These are phyloP conservation scores for Drosophila hamatofila DNA, from an alignment of 2,888 invertebrate genomes.

Conservation along the genomic window DNA sequence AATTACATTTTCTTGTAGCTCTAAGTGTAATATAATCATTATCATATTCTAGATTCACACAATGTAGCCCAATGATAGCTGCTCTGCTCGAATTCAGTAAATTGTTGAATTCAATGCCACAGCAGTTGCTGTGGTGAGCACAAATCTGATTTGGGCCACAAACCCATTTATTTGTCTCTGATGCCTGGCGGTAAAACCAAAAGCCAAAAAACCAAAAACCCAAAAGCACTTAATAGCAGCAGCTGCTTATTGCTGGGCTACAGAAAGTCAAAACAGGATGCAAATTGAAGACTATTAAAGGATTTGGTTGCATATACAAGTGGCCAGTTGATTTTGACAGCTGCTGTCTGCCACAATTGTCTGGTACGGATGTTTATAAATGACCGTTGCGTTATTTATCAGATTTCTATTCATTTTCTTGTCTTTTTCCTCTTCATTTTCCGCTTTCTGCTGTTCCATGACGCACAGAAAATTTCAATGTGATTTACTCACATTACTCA, in stretches of 20 bases:
- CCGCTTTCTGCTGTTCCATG: constrained; percentile 33
- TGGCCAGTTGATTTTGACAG: constrained; percentile 49
- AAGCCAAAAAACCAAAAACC: constrained; percentile 25
- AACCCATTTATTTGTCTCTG: constrained; percentile 16
- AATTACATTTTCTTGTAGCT: not conserved
- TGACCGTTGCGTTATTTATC: constrained; percentile 60
- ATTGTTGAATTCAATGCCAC: constrained; percentile 13
- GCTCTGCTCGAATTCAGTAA: constrained; percentile 10
- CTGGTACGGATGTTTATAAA: constrained; percentile 66
- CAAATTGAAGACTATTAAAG: constrained; percentile 44
- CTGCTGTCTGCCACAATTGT: constrained; percentile 44
- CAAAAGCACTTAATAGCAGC: constrained; percentile 41
- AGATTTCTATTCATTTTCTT: constrained; percentile 34
- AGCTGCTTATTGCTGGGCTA: constrained; percentile 18
- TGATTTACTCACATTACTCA: constrained; percentile 45
- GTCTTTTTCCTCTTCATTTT: not conserved
- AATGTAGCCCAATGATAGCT: not conserved
- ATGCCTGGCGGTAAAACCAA: constrained; percentile 15
- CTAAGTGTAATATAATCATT: not conserved
- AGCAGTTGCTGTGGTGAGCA: constrained; percentile 18
- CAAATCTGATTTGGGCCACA: constrained; percentile 61
- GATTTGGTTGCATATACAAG: constrained; percentile 48
- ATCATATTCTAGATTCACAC: not conserved
- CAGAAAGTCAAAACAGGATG: constrained; percentile 38
- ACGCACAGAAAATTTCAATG: constrained; percentile 12